Percentiles rank a stretch among this genome's conserved stretches.
These are phyloP conservation scores for Linyphia triangularis DNA, from an alignment of 2,888 invertebrate species.

Conservation along the genomic window DNA sequence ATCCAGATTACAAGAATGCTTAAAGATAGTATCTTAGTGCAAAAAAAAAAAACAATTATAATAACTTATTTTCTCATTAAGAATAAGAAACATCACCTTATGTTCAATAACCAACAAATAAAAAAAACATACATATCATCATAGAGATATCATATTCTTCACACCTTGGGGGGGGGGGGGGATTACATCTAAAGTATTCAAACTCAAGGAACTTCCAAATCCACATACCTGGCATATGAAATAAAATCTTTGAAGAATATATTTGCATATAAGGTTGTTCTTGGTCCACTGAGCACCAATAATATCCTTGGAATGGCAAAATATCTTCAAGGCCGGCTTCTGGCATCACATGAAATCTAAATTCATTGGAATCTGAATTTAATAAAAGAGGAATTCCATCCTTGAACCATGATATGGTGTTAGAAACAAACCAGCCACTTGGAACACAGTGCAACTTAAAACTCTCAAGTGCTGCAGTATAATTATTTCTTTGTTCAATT, in stretches of 20 bases:
- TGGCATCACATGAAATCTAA: neutral
- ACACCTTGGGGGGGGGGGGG: too few relatives aligned
- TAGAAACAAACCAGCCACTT: constrained; percentile 48
- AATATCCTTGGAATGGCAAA: constrained; percentile 51
- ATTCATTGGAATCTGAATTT: neutral
- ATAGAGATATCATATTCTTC: too few relatives aligned
- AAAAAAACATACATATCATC: too few relatives aligned
- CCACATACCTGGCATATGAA: constrained; percentile 30
- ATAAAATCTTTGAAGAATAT: constrained; percentile 34
- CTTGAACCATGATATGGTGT: constrained; percentile 53
- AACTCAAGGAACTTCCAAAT: neutral
- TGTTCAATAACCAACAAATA: too few relatives aligned
- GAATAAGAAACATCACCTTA: too few relatives aligned
- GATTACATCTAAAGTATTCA: too few relatives aligned
- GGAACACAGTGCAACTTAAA: constrained; percentile 34
- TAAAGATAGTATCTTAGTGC: too few relatives aligned
- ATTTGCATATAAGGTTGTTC: neutral
- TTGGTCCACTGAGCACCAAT: constrained; percentile 49
- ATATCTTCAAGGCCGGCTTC: neutral
- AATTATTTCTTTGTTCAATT: neutral
- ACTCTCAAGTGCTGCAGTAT: neutral
- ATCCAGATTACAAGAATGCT: too few relatives aligned
- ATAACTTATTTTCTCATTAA: too few relatives aligned
- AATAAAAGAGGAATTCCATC: constrained; percentile 18
- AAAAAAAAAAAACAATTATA: too few relatives aligned